Evolutionary conservation across 2,888 invertebrate genomes (phyloP).

Genomic region (Nysson spinosus): DNA sequence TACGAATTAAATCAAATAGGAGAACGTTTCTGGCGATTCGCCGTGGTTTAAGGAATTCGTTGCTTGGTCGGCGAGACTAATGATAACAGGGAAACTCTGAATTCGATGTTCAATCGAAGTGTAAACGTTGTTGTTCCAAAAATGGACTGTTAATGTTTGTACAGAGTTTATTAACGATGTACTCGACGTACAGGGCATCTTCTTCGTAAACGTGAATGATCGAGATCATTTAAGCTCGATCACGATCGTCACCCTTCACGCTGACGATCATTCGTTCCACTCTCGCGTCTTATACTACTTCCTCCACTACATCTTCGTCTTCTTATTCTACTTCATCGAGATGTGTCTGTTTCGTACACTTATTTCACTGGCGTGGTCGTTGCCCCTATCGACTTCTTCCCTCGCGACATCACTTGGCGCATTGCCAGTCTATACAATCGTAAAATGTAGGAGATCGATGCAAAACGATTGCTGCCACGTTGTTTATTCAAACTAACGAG

Average conservation of each 20-base stretch:
- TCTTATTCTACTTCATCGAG: background rate
- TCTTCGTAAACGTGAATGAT: constrained; percentile 33
- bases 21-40: constrained; percentile 9
- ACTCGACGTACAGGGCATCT: constrained; percentile 41
- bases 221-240: constrained; percentile 8
- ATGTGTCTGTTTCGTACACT: background rate
- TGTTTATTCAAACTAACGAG: no score
- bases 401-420: constrained; percentile 13
- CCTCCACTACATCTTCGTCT: background rate
- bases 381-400: background rate
- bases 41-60: constrained; percentile 9
- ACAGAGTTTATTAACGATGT: constrained; percentile 71
- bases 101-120: constrained; percentile 28
- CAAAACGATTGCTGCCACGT: constrained; percentile 21
- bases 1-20: background rate
- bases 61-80: constrained; percentile 16
- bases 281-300: background rate
- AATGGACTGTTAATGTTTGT: constrained; percentile 73
- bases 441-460: constrained; percentile 21
- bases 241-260: background rate
- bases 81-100: constrained; percentile 14
- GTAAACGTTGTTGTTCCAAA: constrained; percentile 64
- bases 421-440: constrained; percentile 33
- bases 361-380: background rate
- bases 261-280: background rate